Evolutionary conservation across 2,113 vertebrate genomes (phyloP).

Genomic region (Heterotis niloticus): DNA sequence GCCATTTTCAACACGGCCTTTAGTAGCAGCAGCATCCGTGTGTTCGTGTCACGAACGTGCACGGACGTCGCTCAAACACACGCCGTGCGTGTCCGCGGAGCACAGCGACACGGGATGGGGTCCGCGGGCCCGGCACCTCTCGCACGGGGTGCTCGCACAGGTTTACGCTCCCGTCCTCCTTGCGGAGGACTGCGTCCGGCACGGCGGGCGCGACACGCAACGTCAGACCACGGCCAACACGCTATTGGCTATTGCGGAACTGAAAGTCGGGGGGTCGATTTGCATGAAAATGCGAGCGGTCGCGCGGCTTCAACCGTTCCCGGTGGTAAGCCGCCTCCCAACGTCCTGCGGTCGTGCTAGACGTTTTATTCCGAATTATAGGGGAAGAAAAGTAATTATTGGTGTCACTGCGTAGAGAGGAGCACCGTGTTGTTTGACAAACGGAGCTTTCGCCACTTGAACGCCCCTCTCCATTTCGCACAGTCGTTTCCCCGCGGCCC

Average conservation of each 20-base stretch:
- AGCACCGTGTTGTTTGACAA: background rate
- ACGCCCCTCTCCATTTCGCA: background rate
- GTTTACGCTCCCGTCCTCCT: too few species aligned
- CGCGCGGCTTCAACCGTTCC: too few species aligned
- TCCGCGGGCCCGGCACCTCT: constrained; percentile 12
- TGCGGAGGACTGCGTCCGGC: too few species aligned
- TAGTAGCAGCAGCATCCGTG: constrained; percentile 41
- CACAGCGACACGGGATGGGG: constrained; percentile 34
- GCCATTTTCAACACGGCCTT: constrained; percentile 44
- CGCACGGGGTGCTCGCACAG: too few species aligned
- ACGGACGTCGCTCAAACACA: constrained; percentile 41
- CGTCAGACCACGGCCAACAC: too few species aligned
- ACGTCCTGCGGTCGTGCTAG: too few species aligned
- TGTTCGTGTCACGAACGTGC: constrained; percentile 44
- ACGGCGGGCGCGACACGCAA: too few species aligned
- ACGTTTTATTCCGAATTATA: background rate
- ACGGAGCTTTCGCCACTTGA: background rate
- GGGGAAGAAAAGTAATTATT: background rate
- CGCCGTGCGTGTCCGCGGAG: constrained; percentile 34
- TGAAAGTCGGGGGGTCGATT: too few species aligned
- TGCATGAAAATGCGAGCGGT: too few species aligned
- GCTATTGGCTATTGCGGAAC: too few species aligned
- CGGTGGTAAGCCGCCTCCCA: too few species aligned
- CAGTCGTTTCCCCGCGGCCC: background rate
- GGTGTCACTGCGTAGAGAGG: background rate